Evolutionary conservation across 2,113 vertebrate species (phyloP).

Genomic region (Falco punctatus): DNA sequence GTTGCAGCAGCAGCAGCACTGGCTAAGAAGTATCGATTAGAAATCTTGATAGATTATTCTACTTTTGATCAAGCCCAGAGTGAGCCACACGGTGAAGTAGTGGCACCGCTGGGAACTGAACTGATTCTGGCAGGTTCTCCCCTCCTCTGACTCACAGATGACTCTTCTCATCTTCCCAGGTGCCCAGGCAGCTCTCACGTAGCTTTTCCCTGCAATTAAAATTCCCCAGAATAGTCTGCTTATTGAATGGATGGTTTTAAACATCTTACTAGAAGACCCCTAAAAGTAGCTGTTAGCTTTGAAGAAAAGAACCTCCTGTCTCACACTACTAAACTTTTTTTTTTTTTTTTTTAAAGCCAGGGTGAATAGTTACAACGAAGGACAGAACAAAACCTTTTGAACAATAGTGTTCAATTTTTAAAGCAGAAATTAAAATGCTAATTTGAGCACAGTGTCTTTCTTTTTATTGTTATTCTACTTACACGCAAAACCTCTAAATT

Average conservation of each 20-base stretch:
- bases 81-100: neutral
- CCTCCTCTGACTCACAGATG: neutral
- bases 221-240: neutral
- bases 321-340: neutral
- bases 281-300: neutral
- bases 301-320: neutral
- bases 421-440: conserved; percentile 46
- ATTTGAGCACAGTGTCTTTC: neutral
- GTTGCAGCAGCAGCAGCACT: neutral
- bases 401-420: neutral
- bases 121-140: neutral
- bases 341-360: neutral
- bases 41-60: neutral
- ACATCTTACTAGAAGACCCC: neutral
- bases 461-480: conserved; percentile 28
- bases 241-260: conserved; percentile 1
- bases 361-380: neutral
- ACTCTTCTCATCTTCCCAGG: neutral
- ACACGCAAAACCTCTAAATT: conserved; percentile 17
- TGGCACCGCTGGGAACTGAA: neutral
- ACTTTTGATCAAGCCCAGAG: neutral
- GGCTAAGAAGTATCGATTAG: neutral
- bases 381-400: conserved; percentile 29
- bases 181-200: neutral
- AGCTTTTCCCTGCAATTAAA: neutral